These are phyloP conservation scores for Catharus ustulatus DNA, from an alignment of 2,797 vertebrate genomes.

Conservation along the genomic window DNA sequence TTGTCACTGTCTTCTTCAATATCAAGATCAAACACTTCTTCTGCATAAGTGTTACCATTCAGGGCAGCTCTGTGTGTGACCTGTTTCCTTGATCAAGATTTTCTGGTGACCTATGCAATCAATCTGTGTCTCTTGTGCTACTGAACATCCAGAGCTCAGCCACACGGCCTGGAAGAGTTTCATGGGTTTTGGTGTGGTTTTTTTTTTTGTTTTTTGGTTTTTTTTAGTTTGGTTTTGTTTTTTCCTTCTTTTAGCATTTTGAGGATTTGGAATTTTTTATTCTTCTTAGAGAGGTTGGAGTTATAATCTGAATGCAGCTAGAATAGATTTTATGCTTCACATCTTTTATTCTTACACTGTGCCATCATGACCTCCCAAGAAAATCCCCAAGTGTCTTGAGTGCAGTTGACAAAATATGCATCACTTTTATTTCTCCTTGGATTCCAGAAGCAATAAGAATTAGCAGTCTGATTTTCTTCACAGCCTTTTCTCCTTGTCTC, in stretches of 20 bases:
- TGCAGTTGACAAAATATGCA: not conserved
- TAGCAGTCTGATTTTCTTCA: not conserved
- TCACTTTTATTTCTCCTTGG: not conserved
- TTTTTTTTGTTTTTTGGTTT: not conserved
- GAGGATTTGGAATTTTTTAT: not conserved
- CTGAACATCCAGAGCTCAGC: not conserved
- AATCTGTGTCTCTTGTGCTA: not conserved
- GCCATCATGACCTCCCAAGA: not conserved
- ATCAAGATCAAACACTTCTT: not conserved
- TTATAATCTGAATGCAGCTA: not conserved
- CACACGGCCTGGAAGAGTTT: not conserved
- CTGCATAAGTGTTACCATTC: not conserved
- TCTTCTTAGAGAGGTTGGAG: not conserved
- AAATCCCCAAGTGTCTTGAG: not conserved
- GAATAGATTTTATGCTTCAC: not conserved
- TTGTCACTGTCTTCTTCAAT: constrained; percentile 29
- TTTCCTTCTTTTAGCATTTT: not conserved
- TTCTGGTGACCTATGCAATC: not conserved
- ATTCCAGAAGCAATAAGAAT: not conserved
- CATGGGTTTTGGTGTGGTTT: not conserved
- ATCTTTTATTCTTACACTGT: not conserved
- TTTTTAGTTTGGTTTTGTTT: not conserved
- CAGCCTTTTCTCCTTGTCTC: not conserved
- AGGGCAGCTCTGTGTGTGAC: not conserved
- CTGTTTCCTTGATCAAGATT: not conserved